Evolutionary conservation across 2,888 invertebrate genomes (phyloP).

Genomic region (Sesia bembeciformis): DNA sequence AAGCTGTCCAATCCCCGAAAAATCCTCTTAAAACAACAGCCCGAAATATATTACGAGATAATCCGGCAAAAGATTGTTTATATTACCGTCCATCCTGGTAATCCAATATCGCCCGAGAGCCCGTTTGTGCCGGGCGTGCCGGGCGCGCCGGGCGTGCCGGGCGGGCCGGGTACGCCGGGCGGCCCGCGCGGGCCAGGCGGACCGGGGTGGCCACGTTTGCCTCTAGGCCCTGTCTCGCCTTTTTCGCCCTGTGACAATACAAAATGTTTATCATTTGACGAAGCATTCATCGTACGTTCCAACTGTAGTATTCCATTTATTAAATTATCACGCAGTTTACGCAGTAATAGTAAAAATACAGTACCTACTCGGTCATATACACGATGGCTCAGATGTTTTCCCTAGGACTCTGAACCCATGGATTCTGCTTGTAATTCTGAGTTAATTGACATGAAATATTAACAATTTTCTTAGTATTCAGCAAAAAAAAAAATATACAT

Average conservation of each 20-base stretch:
- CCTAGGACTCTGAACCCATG: no score
- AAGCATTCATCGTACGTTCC: no score
- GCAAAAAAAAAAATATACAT: no score
- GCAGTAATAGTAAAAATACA: no score
- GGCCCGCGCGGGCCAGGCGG: constrained; percentile 86
- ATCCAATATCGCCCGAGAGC: constrained; percentile 81
- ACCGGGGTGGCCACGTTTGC: constrained; percentile 83
- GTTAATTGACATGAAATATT: no score
- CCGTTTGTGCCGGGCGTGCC: constrained; percentile 82
- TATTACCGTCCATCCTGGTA: constrained; percentile 84
- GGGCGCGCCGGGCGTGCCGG: constrained; percentile 81
- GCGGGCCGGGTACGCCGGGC: constrained; percentile 80
- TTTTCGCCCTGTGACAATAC: constrained; percentile 46
- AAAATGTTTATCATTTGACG: background rate
- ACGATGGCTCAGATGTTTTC: no score
- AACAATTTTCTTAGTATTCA: no score
- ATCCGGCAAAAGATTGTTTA: constrained; percentile 5
- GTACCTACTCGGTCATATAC: no score
- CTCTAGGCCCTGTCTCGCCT: constrained; percentile 57
- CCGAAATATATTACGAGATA: background rate
- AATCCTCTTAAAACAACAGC: background rate
- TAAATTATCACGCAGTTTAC: no score
- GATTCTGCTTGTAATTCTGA: no score
- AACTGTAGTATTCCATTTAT: no score
- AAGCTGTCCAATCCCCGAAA: background rate